These are phyloP conservation scores for Megalonaias nervosa DNA, from an alignment of 1,140 invertebrate genomes.

Conservation along the genomic window DNA sequence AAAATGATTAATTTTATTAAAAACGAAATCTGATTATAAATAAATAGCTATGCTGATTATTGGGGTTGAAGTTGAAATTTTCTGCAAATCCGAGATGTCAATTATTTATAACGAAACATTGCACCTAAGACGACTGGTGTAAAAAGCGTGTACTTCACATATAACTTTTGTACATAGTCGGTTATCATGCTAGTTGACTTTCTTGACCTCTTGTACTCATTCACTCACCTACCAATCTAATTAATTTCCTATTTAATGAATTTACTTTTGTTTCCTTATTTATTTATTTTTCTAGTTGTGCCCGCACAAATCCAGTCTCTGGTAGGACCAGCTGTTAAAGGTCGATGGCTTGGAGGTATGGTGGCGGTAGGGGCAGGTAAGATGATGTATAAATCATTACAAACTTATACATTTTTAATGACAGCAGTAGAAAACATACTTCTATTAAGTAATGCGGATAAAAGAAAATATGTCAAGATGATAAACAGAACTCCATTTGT, in stretches of 20 bases:
- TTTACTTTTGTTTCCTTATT: background rate
- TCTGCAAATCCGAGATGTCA: background rate
- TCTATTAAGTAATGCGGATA: too few species aligned
- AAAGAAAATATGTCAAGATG: too few species aligned
- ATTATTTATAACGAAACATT: background rate
- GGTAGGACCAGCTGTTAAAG: conserved; percentile 60
- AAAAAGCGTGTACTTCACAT: background rate
- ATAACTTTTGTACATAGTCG: background rate
- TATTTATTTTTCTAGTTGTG: conserved; percentile 52
- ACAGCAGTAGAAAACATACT: too few species aligned
- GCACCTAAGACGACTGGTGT: background rate
- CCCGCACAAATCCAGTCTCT: conserved; percentile 64
- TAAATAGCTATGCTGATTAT: too few species aligned
- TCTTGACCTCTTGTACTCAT: too few species aligned
- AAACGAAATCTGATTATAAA: too few species aligned
- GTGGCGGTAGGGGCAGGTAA: conserved; percentile 65
- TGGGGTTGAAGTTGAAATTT: background rate
- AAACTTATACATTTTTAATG: too few species aligned
- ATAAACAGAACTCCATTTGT: too few species aligned
- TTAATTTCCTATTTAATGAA: too few species aligned
- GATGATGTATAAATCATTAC: background rate
- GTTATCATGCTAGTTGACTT: background rate
- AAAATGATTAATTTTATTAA: too few species aligned
- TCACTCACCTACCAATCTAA: too few species aligned
- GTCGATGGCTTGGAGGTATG: conserved; percentile 65